A percentile compares a stretch with the other conserved stretches of the same genome.
Evolutionary conservation across 2,113 vertebrate genomes (phyloP).

Genomic region (Nyctibius bracteatus): DNA sequence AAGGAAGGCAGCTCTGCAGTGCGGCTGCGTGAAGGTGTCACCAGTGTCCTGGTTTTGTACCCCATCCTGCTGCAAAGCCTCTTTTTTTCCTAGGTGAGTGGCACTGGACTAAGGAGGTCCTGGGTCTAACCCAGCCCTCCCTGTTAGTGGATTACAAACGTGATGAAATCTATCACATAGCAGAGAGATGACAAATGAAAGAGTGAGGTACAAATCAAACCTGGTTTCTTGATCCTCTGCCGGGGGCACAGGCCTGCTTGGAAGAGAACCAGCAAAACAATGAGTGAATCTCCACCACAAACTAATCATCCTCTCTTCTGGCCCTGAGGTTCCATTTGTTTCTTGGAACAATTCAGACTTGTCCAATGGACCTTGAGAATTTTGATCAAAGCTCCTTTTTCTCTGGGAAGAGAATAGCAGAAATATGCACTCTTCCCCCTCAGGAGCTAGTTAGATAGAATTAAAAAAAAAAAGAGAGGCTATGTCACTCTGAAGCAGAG

Average conservation of each 20-base stretch:
- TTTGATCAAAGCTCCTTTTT: not conserved
- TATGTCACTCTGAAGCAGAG: not conserved
- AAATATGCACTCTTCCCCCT: not conserved
- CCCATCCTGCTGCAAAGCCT: not conserved
- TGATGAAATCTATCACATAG: not conserved
- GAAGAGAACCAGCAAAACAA: not conserved
- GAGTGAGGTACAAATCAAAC: not conserved
- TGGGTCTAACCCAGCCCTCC: not conserved
- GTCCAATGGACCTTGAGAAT: not conserved
- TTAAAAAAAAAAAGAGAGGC: not conserved
- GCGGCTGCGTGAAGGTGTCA: not conserved
- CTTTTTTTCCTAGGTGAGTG: not conserved
- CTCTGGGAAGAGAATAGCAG: not conserved
- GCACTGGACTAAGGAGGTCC: not conserved
- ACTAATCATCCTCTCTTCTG: no score
- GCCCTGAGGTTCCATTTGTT: not conserved
- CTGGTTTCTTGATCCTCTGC: slow-evolving; percentile 74
- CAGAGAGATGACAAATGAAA: not conserved
- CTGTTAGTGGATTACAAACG: accelerated
- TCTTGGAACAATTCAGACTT: not conserved
- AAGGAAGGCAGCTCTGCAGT: not conserved
- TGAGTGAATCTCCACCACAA: not conserved
- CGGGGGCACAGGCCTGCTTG: slow-evolving; percentile 31
- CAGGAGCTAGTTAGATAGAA: not conserved
- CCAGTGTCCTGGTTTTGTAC: not conserved